Evolutionary conservation across 2,797 vertebrate genomes (phyloP), one percentile per base, ranked within the genome.

Genomic region (Ibycter americanus): DNA sequence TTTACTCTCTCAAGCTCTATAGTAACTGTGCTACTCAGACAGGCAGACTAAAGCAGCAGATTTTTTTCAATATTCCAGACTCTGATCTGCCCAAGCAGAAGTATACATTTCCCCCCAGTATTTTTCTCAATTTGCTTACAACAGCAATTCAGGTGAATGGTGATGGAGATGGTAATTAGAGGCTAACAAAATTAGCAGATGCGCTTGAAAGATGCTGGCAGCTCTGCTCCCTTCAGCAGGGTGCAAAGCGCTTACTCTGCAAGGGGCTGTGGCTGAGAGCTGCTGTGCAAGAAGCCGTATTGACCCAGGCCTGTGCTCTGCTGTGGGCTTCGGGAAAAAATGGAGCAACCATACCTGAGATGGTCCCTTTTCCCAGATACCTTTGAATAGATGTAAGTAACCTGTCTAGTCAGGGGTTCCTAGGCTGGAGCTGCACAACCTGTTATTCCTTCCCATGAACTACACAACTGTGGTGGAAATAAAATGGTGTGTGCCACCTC

Each of bases 291-390:
- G 6, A 15, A 31, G 14, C 31, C 4, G 1, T 21, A 10, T 10
- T 62, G 32, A 5, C 9, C 16, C 25, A 15, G 16, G 8, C 5
- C 15, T 73, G 55, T 36, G 55, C 22, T 61, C n/a, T 80, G 54
- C 20, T 0, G 16, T 0, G 25, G 26, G 17, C 26, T 19, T 56
- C 8, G 6, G 4, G 7, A 11, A 12, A 31, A 65, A 90, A 16
- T 7, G 15, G 29, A 70, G 63, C 77, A n/a, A 13, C 3, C 13
- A 22, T 10, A 29, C 4, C 34, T 44, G 8, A 0, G 0, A 31
- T 4, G 4, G 15, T 17, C 11, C 10, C 5, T 66, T 91, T 58
- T 42, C 18, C 19, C n/a, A 46, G 4, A 6, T 49, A 32, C 29
- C 7, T 93, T 74, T 76, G n/a, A 61, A 26, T 3, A 38, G 29